Evolutionary conservation across 2,113 vertebrate species (phyloP).

Genomic region (Limnothrissa miodon): DNA sequence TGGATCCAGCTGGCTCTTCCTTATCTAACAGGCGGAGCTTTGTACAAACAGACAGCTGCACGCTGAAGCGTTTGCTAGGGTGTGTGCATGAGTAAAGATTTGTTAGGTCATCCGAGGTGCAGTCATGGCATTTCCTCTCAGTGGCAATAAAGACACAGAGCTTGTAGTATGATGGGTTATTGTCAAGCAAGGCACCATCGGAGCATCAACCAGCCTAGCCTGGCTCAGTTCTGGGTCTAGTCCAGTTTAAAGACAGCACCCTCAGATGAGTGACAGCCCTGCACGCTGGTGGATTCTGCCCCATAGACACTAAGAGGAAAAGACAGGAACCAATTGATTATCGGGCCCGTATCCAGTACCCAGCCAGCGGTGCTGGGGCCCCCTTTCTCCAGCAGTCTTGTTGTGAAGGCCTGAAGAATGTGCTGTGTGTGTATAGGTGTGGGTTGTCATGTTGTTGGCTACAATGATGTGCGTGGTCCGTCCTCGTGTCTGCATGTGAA

Average conservation of each 20-base stretch:
- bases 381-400: conserved; percentile 10
- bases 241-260: background rate
- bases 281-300: background rate
- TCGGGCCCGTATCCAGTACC: background rate
- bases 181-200: background rate
- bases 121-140: conserved; percentile 77
- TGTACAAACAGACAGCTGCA: conserved; percentile 85
- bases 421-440: conserved; percentile 16
- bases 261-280: background rate
- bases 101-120: conserved; percentile 77
- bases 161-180: background rate
- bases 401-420: conserved; percentile 19
- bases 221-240: background rate
- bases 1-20: conserved; percentile 82
- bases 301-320: background rate
- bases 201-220: background rate
- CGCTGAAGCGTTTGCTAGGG: conserved; percentile 71
- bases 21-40: conserved; percentile 84
- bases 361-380: conserved; percentile 12
- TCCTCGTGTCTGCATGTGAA: background rate
- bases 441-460: conserved; percentile 12
- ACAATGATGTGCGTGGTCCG: background rate
- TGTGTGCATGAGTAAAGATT: conserved; percentile 73
- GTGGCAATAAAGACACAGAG: conserved; percentile 68
- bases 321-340: background rate